phyloP scores from a whole-genome alignment of 2,113 vertebrate species.

The Salvelinus namaycush region DNA sequence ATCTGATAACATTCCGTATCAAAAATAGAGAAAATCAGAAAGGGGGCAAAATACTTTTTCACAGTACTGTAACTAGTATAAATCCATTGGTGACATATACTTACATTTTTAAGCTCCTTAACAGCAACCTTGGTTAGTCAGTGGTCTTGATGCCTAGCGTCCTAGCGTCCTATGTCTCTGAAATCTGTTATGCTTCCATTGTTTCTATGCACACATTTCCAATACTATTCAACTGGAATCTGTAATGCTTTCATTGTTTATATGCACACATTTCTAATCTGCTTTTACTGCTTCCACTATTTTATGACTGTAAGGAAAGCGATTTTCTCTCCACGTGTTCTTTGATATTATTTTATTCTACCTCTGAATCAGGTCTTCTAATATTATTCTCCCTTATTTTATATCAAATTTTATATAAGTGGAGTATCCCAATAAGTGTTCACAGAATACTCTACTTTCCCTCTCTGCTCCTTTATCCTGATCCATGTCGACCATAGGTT shows the following conservation, averaged over 20 bases:
- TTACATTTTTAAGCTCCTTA: conserved; percentile 34
- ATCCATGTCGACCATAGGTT: conserved; percentile 53
- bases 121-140: not conserved
- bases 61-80: not conserved
- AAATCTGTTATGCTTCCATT: not conserved
- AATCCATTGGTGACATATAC: conserved; percentile 24
- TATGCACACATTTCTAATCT: not conserved
- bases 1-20: no score
- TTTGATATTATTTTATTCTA: not conserved
- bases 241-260: not conserved
- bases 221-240: not conserved
- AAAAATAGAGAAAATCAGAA: no score
- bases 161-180: not conserved
- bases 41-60: no score
- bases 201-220: not conserved
- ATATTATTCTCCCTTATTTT: no score
- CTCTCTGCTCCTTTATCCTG: conserved; percentile 23
- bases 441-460: conserved; percentile 29
- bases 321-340: not conserved
- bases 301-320: not conserved
- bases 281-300: not conserved
- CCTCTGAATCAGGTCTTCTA: no score
- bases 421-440: conserved; percentile 15
- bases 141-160: not conserved
- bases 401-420: not conserved